Base-by-base conservation (phyloP, 2,888 invertebrate species). In the Acleris emargana region DNA sequence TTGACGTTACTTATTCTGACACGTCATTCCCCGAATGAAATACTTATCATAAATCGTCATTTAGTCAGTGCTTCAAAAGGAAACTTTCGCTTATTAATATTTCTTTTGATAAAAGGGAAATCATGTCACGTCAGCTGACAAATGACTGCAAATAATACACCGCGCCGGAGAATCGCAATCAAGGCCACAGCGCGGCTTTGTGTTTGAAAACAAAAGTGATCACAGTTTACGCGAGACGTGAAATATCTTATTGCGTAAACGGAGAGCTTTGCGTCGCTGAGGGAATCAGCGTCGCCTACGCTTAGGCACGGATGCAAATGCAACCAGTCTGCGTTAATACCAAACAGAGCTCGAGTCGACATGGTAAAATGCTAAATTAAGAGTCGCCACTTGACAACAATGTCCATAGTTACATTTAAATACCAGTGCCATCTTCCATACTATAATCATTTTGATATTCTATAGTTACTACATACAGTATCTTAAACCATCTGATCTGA, bases 121-220 rank as follows among this genome's bases (percentile, higher is more conserved):
- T 82, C 81, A 81, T 81, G 80, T 80, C 82, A 78, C 75, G 75
- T 81, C 75, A 76, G 72, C 79, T 79, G 80, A 87, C 81, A 82
- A 83, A 83, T 74, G 74, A 73, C 70, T 78, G 77, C 83, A 82
- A 77, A 87, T 82, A 83, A 83, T 83, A 83, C 79, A 82, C 72
- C 72, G 78, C 76, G 77, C 80, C 78, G 81, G 75, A 77, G 76
- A 74, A 79, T 82, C 76, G 83, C 76, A 83, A 87, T 86, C 85
- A 86, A 87, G 86, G 86, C 76, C 83, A 77, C 66, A 78, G 73
- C 76, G 73, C 73, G 74, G 72, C 74, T 73, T 69, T 75, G 75
- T 73, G 76, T 76, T 80, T 80, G 87, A 90, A 91, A 90, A 84
- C 86, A 89, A 90, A 88, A 91, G 89, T 88, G 84, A 84, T 83